phyloP scores from a whole-genome alignment of 1,140 invertebrate genomes.

The Goniozus legneri region DNA sequence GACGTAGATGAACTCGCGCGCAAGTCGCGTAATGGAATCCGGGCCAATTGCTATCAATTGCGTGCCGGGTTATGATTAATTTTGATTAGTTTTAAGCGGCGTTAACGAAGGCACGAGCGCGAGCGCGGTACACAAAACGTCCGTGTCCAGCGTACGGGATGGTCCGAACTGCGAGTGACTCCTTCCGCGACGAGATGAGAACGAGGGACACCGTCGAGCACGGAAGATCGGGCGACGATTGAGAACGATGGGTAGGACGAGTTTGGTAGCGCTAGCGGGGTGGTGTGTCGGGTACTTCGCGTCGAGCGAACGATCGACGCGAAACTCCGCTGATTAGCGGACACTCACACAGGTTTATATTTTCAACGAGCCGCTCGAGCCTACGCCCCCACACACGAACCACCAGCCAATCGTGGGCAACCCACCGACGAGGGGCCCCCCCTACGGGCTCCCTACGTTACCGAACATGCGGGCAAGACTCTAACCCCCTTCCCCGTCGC shows the following conservation, averaged over 20 bases:
- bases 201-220: no score
- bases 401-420: constrained; percentile 36
- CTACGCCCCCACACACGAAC: constrained; percentile 34
- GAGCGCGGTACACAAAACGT: not conserved
- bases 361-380: constrained; percentile 37
- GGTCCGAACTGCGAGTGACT: not conserved
- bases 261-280: no score
- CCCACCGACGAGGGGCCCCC: not conserved
- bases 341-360: constrained; percentile 52
- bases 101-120: constrained; percentile 45
- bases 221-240: no score
- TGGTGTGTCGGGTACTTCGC: no score
- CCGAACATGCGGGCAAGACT: not conserved
- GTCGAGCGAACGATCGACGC: not conserved
- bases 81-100: constrained; percentile 52
- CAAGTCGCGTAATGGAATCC: constrained; percentile 45
- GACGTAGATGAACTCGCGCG: constrained; percentile 23
- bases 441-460: not conserved
- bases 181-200: no score
- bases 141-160: not conserved
- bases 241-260: no score
- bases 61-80: constrained; percentile 52
- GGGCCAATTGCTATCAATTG: constrained; percentile 54
- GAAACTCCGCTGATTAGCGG: constrained; percentile 41
- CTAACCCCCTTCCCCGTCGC: not conserved